phyloP scores from a whole-genome alignment of 2,113 vertebrate species.

The Cyanistes caeruleus region DNA sequence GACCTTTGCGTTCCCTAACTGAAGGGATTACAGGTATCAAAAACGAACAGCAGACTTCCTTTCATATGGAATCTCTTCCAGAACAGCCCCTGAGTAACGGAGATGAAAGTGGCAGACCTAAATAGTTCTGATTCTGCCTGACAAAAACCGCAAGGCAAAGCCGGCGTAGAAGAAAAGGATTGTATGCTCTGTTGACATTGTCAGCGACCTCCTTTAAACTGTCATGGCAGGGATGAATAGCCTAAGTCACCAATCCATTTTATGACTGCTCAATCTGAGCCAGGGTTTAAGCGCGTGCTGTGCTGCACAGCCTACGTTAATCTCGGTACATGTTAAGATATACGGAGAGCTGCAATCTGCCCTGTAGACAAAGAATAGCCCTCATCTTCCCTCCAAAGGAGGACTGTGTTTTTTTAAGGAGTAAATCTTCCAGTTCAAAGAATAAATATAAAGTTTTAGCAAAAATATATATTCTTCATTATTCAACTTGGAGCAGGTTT shows the following conservation, averaged over 20 bases:
- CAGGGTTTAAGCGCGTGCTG: neutral
- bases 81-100: neutral
- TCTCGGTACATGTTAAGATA: neutral
- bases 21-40: neutral
- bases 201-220: constrained; percentile 49
- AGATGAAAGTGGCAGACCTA: neutral
- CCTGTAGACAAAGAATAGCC: neutral
- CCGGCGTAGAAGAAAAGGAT: constrained; percentile 3
- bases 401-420: neutral
- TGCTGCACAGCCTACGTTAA: neutral
- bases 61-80: neutral
- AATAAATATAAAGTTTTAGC: neutral
- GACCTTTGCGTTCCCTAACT: neutral
- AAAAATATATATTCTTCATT: neutral
- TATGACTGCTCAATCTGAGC: constrained; percentile 63
- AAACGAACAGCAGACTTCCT: neutral
- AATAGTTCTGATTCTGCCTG: neutral
- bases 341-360: neutral
- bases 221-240: constrained; percentile 41
- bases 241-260: constrained; percentile 56
- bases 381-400: neutral
- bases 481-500: neutral
- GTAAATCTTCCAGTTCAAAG: neutral
- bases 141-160: neutral
- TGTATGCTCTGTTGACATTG: neutral